Evolutionary conservation across 2,888 invertebrate species (phyloP), one percentile per base, ranked within the genome.

Genomic region (Brenthis hecate): DNA sequence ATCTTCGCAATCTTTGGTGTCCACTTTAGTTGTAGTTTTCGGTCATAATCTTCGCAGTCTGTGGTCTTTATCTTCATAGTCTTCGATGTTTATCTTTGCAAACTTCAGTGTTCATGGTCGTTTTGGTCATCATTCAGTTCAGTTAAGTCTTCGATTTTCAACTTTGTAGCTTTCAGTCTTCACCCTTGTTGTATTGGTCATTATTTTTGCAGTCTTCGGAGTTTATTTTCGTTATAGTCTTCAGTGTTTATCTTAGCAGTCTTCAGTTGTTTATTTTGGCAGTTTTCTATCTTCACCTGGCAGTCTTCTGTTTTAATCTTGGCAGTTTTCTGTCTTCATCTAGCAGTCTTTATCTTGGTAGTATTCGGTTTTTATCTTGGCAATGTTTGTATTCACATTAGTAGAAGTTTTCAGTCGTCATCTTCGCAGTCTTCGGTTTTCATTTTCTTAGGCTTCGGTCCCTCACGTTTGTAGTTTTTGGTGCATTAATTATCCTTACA

Each of bases 1-100:
- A 5, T 50, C 58, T 58, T 70, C 61, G 14, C n/a, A 36, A 1
- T 58, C 54, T 14, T 54, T 55, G 32, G 58, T 72, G 62, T 70
- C 69, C 54, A n/a, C 56, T n/a, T 36, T 28, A 5, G 28, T 50
- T 36, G 32, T 64, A 51, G 48, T 63, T 54, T 58, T 68, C 64
- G 13, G 14, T 57, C 56, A 66, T 70, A 54, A 6, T 61, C 53
- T 55, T 68, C 8, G 36, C 36, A 36, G 36, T 36, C 8, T 8
- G 6, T 8, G 6, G 6, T 36, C 65, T 70, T 72, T 65, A 28
- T 19, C 32, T 60, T 68, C 63, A 28, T 54, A 55, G 11, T 63
- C 64, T 43, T 71, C 62, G 4, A 48, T 69, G 61, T 73, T 69
- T 64, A 36, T 66, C 64, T 64, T 50, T 56, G n/a, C 16, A 51